Base-by-base conservation (phyloP, 2,888 invertebrate genomes). In the Phyllotreta cruciferae region DNA sequence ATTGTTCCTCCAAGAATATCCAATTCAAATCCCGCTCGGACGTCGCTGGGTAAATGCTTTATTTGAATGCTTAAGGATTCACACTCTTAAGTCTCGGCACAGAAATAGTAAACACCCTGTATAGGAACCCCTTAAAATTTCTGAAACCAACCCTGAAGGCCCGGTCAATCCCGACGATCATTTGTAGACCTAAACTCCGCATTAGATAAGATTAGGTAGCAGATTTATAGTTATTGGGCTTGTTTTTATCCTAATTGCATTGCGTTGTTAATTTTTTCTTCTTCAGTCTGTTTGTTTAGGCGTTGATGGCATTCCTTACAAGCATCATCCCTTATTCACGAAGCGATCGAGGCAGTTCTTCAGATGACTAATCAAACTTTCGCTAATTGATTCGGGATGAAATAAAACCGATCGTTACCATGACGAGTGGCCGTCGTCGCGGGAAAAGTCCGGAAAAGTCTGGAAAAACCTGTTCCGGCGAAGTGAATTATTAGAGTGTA, bases 401-500 rank as follows among this genome's bases (percentile, higher is more conserved):
- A 14, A 14, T 1, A 10, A 50, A 37, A 50, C 37, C 6, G 5
- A 47, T 47, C 24, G 24, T 24, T 24, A 24, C 4, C 24, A 24
- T 24, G 41, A 41, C 41, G 34, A 47, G 47, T 24, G 24, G 47
- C 47, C 47, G 24, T 24, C 24, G 24, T 24, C 24, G 24, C 24
- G 24, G 10, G 36, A 47, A 56, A 56, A 45, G 14, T 56, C 44
- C 37, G 56, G 24, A 36, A n/a, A 45, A 56, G 7, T 42, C 11
- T 39, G 11, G 55, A 13, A 50, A 60, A 54, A 39, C 24, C 24
- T n/a, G 45, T 45, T 38, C 56, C 38, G 53, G 24, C 24, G 36
- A 68, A 70, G 73, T 80, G 79, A 80, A 78, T 79, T 80, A 80
- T 80, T 80, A 78, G 74, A 76, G 64, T 67, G 71, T 72, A 74